Conservation (phyloP, 2,888 invertebrate genomes). For the Eupithecia inturbata region DNA sequence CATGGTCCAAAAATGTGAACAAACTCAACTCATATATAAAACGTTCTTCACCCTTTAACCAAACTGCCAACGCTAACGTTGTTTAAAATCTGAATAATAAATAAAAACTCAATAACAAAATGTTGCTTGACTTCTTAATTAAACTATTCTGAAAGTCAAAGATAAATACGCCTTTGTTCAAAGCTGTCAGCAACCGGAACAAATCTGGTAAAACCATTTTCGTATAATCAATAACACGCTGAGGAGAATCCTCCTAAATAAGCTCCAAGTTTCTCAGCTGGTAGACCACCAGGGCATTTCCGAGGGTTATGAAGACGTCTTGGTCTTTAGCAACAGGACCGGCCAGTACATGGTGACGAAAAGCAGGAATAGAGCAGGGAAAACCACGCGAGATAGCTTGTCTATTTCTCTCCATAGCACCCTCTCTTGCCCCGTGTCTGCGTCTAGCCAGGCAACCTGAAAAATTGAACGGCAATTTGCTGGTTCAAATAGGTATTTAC, state of each 20-base stretch:
- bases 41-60: background rate
- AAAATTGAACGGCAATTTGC: conserved; percentile 29
- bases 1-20: background rate
- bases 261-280: conserved; percentile 31
- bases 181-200: background rate
- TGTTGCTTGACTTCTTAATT: background rate
- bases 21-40: background rate
- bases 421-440: conserved; percentile 87
- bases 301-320: conserved; percentile 74
- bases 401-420: conserved; percentile 92
- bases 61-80: background rate
- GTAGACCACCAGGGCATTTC: conserved; percentile 31
- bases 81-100: background rate
- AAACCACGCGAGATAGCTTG: conserved; percentile 89
- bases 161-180: background rate
- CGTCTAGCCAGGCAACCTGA: conserved; percentile 87
- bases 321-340: conserved; percentile 87
- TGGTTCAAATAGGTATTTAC: too few species aligned
- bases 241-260: conserved; percentile 15
- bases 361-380: conserved; percentile 90
- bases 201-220: background rate
- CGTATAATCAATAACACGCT: background rate
- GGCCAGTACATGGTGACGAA: conserved; percentile 92
- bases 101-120: background rate
- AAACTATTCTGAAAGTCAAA: background rate